Percentiles rank a stretch among this genome's conserved stretches.
Evolutionary conservation across 2,797 vertebrate genomes (phyloP).

Genomic region (Molossus molossus): DNA sequence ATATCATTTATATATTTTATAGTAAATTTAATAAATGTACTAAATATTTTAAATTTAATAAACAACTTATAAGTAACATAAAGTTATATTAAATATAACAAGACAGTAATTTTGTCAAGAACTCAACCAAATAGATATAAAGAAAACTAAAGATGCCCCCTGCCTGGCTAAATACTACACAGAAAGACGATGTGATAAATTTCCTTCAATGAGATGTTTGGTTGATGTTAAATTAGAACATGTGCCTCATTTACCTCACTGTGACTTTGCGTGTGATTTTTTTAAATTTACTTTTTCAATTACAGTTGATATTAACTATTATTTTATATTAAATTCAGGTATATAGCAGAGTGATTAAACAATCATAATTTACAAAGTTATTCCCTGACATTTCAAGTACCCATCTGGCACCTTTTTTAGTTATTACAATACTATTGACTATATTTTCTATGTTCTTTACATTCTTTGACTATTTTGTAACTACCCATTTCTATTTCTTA

Average conservation of each 20-base stretch:
- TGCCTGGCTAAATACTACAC: slow-evolving; percentile 19
- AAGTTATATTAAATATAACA: slow-evolving; percentile 44
- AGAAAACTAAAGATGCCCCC: slow-evolving; percentile 28
- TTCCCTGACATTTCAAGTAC: neutral
- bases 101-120: slow-evolving; percentile 47
- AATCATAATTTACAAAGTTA: neutral
- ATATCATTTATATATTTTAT: neutral
- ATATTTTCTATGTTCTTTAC: neutral
- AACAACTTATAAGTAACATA: neutral
- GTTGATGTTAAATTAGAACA: slow-evolving; percentile 32
- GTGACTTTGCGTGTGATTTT: neutral
- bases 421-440: neutral
- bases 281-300: neutral
- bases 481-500: neutral
- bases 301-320: neutral
- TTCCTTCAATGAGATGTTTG: slow-evolving; percentile 6
- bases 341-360: neutral
- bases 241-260: slow-evolving; percentile 3
- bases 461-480: neutral
- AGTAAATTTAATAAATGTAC: neutral
- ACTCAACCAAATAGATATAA: slow-evolving; percentile 9
- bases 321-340: neutral
- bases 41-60: neutral
- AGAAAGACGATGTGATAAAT: neutral
- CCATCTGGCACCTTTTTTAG: neutral